Conservation (phyloP, 2,113 vertebrate genomes). For the Heterochromis multidens region DNA sequence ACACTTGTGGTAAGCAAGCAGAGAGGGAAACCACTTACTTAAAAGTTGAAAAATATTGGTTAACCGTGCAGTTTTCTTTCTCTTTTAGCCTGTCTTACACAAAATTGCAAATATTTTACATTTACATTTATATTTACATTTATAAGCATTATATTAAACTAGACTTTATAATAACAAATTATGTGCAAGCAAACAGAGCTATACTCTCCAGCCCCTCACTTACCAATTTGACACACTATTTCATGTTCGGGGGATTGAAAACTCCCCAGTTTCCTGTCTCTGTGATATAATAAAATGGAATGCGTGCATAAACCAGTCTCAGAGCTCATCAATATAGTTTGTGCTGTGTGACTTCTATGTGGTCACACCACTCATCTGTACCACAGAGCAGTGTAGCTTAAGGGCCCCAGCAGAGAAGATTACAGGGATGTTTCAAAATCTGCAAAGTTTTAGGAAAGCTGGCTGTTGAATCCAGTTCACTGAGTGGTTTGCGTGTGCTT, state of each 20-base stretch:
- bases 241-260: slow-evolving; percentile 9
- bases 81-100: neutral
- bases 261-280: neutral
- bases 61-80: neutral
- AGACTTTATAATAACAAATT: slow-evolving; percentile 1
- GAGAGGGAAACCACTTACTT: neutral
- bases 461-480: neutral
- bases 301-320: slow-evolving; percentile 12
- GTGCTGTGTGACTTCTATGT: slow-evolving; percentile 10
- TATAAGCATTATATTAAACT: neutral
- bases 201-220: neutral
- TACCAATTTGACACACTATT: slow-evolving; percentile 27
- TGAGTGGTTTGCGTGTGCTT: neutral
- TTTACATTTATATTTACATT: neutral
- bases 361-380: slow-evolving; percentile 21
- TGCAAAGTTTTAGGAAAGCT: neutral
- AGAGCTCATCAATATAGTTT: slow-evolving; percentile 20
- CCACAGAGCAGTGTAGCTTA: neutral
- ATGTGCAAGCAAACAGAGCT: neutral
- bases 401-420: neutral
- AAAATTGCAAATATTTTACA: neutral
- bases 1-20: neutral
- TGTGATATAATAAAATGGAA: neutral
- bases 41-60: neutral
- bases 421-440: neutral